Percentiles rank a stretch among this genome's conserved stretches.
phyloP scores from a whole-genome alignment of 2,113 vertebrate genomes.

The Esox niger region DNA sequence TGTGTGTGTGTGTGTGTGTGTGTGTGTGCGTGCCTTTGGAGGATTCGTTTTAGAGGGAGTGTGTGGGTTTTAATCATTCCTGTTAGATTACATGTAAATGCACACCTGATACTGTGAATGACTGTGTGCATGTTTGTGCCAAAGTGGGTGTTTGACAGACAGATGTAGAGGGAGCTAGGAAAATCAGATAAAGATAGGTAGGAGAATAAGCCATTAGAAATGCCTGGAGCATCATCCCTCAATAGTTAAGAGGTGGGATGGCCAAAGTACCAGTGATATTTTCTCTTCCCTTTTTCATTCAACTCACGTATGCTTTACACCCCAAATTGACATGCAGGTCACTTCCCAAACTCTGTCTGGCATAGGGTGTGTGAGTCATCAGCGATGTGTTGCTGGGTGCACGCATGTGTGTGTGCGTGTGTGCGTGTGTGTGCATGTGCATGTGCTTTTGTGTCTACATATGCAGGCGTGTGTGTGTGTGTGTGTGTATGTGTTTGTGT shows the following conservation, averaged over 20 bases:
- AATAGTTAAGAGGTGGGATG: background rate
- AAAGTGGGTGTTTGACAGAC: background rate
- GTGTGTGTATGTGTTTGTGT: conserved; percentile 16
- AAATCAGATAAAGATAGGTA: background rate
- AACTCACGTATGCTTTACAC: background rate
- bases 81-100: conserved; percentile 2
- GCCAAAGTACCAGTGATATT: background rate
- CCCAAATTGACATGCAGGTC: background rate
- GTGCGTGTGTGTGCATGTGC: conserved; percentile 10
- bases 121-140: background rate
- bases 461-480: no score
- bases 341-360: background rate
- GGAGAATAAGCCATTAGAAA: background rate
- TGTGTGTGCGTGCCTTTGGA: conserved; percentile 4
- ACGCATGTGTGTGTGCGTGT: conserved; percentile 8
- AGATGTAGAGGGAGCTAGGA: background rate
- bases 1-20: background rate
- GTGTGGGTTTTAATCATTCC: background rate
- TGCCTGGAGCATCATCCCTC: background rate
- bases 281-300: background rate
- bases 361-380: conserved; percentile 4
- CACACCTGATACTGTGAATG: background rate
- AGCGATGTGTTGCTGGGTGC: conserved; percentile 6
- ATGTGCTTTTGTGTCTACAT: conserved; percentile 1
- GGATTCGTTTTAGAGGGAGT: background rate